Base-by-base conservation (phyloP, 2,888 invertebrate genomes). In the Phyllotreta striolata region DNA sequence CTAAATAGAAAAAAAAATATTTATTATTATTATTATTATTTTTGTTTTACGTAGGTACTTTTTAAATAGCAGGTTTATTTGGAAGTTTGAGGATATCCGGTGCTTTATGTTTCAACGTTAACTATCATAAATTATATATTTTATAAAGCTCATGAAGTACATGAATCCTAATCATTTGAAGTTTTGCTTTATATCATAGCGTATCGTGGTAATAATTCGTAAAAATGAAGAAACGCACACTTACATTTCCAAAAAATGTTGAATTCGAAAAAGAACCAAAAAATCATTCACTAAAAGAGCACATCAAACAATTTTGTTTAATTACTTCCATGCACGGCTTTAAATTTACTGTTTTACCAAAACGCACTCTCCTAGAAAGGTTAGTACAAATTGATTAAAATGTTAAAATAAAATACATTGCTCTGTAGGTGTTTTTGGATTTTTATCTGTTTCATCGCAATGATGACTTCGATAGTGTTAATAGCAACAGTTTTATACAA, bases 321-420 rank as follows among this genome's bases (percentile, higher is more conserved):
- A 85, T 86, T 14, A 91, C 91, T 0, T 87, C 88, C 66, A 79
- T 91, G 54, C 91, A 91, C 73, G 91, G 91, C 0, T 90, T 88
- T 71, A 88, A 87, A 73, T 89, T 89, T 72, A 87, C 89, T 35
- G 87, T 86, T 2, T 85, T 88, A 74, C 82, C 84, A 37, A 85
- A 86, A 39, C 84, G 46, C 46, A 63, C 47, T 46, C 46, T 43
- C 24, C 39, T 56, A 35, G 55, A 63, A 58, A 63, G 63, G 63
- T 63, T 52, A 52, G 39, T 55, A 39, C 86, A 10, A 84, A 35
- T 41, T 3, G 41, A 9, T 41, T 41, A 41, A 41, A 41, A 41
- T 41, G 4, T n/a, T 10, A n/a, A 41, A 41, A 41, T 41, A 9
- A 4, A 41, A 3, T 3, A n/a, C 5, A 41, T 41, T 41, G 9